Evolutionary conservation across 53 echinoderm and acorn worm genomes (phyloP), one percentile per base, ranked within the genome.

Genomic region (Henricia sp.): DNA sequence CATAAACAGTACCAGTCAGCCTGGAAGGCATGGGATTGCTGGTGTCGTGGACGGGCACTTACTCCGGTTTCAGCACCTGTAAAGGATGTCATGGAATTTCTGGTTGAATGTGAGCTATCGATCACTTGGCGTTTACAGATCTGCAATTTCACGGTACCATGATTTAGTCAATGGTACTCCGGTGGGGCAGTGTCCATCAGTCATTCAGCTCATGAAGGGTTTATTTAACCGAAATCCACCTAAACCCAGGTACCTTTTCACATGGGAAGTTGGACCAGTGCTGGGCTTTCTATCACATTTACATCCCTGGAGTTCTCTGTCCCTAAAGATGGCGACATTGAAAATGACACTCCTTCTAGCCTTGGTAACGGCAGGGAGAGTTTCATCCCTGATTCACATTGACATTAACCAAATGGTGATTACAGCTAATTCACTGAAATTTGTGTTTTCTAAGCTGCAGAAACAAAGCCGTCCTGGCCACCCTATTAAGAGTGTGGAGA

Each of bases 151-250:
- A 19, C 23, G 46, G 25, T 70, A 82, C 16, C 70, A 69, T 50
- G 39, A 59, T 59, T 30, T 4, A 59, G 13, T 59, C 29, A 13
- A 3, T 27, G 59, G 59, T 26, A 59, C 14, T 1, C 41, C 70
- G 0, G 73, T 78, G 42, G 84, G 86, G 23, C 67, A 70, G 25
- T 82, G 72, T 37, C 64, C 65, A 2, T 28, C 33, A 20, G 72
- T 92, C 14, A 29, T 68, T 14, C 50, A 68, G 37, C 82, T 89
- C 1, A 92, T 92, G 92, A 92, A 85, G 37, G 89, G 89, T 41
- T 60, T 89, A 36, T 86, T 86, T 42, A 82, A 89, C 68, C 42
- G 78, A 27, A 89, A 82, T 67, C 92, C 92, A 38, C 85, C 89
- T 51, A 80, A 62, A 32, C 84, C 89, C 9, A 75, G 37, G 74